phyloP scores from a whole-genome alignment of 2,888 invertebrate genomes.

The Osedax frankpressi region DNA sequence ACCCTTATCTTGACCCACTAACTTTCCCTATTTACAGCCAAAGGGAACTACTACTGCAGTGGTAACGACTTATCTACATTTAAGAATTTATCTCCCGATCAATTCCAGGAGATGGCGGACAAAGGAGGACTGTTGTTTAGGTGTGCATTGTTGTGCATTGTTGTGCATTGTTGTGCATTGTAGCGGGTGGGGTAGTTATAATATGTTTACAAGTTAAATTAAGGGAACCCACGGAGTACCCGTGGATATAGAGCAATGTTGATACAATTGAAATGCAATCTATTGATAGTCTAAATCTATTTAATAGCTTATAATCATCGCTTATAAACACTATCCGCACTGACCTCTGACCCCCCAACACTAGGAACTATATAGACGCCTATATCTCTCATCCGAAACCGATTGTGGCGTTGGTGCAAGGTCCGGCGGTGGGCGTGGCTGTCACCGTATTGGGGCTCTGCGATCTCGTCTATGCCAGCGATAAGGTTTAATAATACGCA shows the following conservation, averaged over 20 bases:
- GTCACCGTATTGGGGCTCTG: constrained; percentile 71
- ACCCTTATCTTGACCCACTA: too few relatives aligned
- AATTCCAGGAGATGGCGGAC: constrained; percentile 17
- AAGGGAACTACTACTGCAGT: constrained; percentile 68
- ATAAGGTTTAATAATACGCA: constrained; percentile 58
- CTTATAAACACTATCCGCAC: too few relatives aligned
- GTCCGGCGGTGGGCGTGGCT: constrained; percentile 81
- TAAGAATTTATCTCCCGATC: constrained; percentile 30
- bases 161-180: too few relatives aligned
- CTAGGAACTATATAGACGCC: constrained; percentile 58
- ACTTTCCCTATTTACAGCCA: too few relatives aligned
- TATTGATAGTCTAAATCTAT: too few relatives aligned
- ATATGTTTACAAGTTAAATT: too few relatives aligned
- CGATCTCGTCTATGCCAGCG: constrained; percentile 72
- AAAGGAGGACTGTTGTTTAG: constrained; percentile 24
- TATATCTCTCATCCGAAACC: constrained; percentile 78
- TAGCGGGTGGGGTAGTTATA: too few relatives aligned
- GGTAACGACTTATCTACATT: constrained; percentile 63
- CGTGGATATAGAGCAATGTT: background rate
- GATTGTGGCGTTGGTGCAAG: constrained; percentile 75
- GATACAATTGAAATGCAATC: background rate
- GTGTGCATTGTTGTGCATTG: constrained; percentile 3
- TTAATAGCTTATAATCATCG: too few relatives aligned
- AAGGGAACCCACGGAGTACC: too few relatives aligned
- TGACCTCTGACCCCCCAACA: constrained; percentile 26